Evolutionary conservation across 2,888 invertebrate species (phyloP).

Genomic region (Linyphia triangularis): DNA sequence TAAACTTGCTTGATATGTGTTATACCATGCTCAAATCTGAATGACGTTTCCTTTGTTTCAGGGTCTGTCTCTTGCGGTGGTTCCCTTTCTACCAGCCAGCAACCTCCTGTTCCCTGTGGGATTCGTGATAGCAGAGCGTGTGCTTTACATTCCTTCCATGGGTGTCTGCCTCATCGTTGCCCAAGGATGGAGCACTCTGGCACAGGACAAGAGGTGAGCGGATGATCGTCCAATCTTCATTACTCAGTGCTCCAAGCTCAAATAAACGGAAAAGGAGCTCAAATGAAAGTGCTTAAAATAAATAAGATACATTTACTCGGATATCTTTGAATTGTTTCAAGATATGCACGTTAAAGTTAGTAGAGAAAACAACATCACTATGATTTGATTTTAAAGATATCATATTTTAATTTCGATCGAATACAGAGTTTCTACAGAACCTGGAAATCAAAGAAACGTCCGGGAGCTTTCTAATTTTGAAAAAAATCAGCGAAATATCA

Average conservation of each 20-base stretch:
- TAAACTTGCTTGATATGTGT: not conserved
- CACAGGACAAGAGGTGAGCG: conserved; percentile 57
- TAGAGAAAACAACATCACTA: too few species aligned
- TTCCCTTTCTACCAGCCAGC: conserved; percentile 96
- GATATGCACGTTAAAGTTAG: too few species aligned
- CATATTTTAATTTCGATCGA: too few species aligned
- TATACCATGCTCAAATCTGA: not conserved
- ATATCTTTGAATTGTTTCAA: too few species aligned
- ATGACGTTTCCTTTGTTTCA: conserved; percentile 80
- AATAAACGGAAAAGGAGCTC: not conserved
- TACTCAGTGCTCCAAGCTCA: not conserved
- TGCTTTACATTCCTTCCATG: conserved; percentile 98
- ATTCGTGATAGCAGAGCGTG: conserved; percentile 96
- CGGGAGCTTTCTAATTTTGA: too few species aligned
- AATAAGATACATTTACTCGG: too few species aligned
- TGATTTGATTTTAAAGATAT: too few species aligned
- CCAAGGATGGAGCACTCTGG: conserved; percentile 85
- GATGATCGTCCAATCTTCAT: too few species aligned
- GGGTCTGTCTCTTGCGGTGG: conserved; percentile 90
- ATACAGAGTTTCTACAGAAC: too few species aligned
- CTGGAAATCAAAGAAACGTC: too few species aligned
- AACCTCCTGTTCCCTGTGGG: conserved; percentile 98
- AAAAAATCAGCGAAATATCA: too few species aligned
- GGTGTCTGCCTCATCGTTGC: conserved; percentile 95
- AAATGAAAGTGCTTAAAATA: too few species aligned